phyloP scores from a whole-genome alignment of 2,888 invertebrate genomes.

The Lomographa bimaculata region DNA sequence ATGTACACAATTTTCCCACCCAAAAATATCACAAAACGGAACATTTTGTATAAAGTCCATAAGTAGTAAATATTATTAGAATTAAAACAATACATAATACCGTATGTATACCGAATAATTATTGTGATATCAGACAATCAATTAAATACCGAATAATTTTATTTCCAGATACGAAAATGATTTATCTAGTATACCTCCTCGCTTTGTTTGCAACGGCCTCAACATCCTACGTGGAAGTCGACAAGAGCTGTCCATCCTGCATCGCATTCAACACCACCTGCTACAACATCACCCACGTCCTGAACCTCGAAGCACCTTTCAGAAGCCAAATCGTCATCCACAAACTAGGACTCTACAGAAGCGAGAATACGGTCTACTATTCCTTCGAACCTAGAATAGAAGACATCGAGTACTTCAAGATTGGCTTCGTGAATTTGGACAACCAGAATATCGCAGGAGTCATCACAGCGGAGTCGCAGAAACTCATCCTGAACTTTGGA shows the following conservation, averaged over 20 bases:
- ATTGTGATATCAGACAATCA: too few species aligned
- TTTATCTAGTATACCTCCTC: slow-evolving; percentile 39
- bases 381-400: slow-evolving; percentile 64
- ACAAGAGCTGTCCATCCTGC: slow-evolving; percentile 47
- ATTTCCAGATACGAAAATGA: slow-evolving; percentile 47
- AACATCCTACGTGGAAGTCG: slow-evolving; percentile 30
- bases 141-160: too few species aligned
- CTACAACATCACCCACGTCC: slow-evolving; percentile 55
- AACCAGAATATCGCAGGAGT: slow-evolving; percentile 41
- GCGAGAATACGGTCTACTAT: slow-evolving; percentile 58
- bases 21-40: too few species aligned
- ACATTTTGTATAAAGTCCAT: too few species aligned
- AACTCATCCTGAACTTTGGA: slow-evolving; percentile 57
- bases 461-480: slow-evolving; percentile 45
- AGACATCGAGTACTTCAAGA: slow-evolving; percentile 65
- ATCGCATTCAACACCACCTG: slow-evolving; percentile 54
- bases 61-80: too few species aligned
- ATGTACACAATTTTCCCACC: too few species aligned
- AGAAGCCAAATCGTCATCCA: slow-evolving; percentile 58
- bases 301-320: slow-evolving; percentile 62
- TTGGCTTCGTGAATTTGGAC: slow-evolving; percentile 60
- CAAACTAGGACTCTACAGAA: slow-evolving; percentile 56
- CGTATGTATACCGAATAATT: too few species aligned
- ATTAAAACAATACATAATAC: too few species aligned
- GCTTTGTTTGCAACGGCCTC: slow-evolving; percentile 37